phyloP scores from a whole-genome alignment of 2,888 invertebrate species.

The Heliothis peltigera region DNA sequence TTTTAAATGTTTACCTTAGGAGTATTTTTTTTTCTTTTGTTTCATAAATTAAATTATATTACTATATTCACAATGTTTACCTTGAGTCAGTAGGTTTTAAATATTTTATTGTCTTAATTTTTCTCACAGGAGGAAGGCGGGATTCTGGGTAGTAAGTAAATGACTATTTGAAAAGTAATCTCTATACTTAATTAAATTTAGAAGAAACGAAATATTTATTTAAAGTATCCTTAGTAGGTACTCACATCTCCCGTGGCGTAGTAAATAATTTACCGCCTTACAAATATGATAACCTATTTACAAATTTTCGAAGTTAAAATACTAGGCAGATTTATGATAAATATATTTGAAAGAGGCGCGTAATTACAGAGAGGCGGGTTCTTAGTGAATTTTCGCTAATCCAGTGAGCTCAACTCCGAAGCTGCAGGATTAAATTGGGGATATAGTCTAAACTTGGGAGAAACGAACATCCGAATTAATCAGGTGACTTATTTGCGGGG shows the following conservation, averaged over 20 bases:
- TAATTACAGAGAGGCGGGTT: constrained; percentile 63
- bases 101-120: too few relatives aligned
- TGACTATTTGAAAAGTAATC: too few relatives aligned
- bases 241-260: background rate
- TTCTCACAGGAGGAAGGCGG: too few relatives aligned
- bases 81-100: too few relatives aligned
- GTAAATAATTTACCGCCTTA: background rate
- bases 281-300: background rate
- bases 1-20: too few relatives aligned
- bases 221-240: background rate
- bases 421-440: constrained; percentile 56
- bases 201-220: background rate
- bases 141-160: too few relatives aligned
- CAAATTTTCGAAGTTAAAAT: background rate
- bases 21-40: too few relatives aligned
- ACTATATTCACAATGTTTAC: too few relatives aligned
- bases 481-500: constrained; percentile 66
- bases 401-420: constrained; percentile 52
- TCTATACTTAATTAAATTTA: background rate
- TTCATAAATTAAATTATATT: too few relatives aligned
- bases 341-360: constrained; percentile 66
- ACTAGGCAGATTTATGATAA: constrained; percentile 59
- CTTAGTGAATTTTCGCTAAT: constrained; percentile 65
- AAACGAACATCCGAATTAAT: constrained; percentile 72
- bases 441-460: constrained; percentile 58